These are phyloP conservation scores for Helicoverpa zea DNA, from an alignment of 1,140 invertebrate genomes.

Conservation along the genomic window DNA sequence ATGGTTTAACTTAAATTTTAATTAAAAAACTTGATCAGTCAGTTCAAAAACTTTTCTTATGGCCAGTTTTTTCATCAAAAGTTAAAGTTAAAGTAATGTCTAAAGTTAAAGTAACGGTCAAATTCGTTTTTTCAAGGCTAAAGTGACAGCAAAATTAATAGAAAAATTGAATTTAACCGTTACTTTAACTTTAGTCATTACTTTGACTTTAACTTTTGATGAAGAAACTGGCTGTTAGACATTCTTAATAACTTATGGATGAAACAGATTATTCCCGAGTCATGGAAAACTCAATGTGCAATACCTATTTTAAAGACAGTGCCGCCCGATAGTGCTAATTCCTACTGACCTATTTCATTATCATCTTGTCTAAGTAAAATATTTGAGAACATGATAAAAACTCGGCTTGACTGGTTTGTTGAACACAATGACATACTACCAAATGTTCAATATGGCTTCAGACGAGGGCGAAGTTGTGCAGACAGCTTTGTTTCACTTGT, in stretches of 20 bases:
- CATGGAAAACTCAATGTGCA: conserved; percentile 61
- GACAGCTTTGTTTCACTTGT: background rate
- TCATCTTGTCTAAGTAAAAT: conserved; percentile 14
- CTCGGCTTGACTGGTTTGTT: background rate
- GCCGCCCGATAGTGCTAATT: background rate
- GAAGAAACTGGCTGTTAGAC: no score
- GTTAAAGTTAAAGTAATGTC: no score
- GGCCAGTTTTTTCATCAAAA: no score
- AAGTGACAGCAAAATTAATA: no score
- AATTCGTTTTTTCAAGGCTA: no score
- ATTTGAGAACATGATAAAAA: conserved; percentile 28
- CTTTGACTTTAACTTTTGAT: no score
- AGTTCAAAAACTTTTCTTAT: conserved; percentile 40
- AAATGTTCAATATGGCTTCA: background rate
- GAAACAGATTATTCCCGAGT: conserved; percentile 49
- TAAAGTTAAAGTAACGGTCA: no score
- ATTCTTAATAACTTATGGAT: conserved; percentile 53
- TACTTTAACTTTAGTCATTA: no score
- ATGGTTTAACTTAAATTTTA: conserved; percentile 46
- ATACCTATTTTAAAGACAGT: conserved; percentile 55
- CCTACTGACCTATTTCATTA: conserved; percentile 10
- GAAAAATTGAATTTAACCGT: no score
- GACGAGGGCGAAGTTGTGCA: background rate
- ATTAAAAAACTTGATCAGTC: conserved; percentile 48
- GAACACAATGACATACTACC: conserved; percentile 10